These are phyloP conservation scores for Hystrix brachyura DNA, from an alignment of 2,113 vertebrate species.

Conservation along the genomic window DNA sequence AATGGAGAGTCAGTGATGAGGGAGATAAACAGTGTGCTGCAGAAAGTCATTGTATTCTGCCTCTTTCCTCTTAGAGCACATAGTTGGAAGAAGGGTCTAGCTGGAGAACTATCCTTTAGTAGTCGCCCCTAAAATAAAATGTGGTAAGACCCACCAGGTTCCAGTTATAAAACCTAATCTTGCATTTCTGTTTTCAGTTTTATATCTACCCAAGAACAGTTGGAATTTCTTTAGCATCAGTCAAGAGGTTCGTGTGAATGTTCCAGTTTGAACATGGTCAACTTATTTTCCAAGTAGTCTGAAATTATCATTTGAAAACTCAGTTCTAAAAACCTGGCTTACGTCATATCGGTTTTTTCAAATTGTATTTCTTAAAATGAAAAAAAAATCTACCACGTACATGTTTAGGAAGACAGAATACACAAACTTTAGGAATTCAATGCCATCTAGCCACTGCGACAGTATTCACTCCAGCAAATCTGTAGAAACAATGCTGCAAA, in stretches of 20 bases:
- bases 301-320: constrained; percentile 52
- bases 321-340: constrained; percentile 34
- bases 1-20: neutral
- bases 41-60: neutral
- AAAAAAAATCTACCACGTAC: neutral
- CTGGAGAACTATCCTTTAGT: neutral
- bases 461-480: neutral
- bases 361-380: neutral
- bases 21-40: rapidly evolving
- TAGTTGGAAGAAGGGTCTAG: neutral
- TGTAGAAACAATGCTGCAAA: neutral
- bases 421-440: neutral
- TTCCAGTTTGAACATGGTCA: constrained; percentile 18
- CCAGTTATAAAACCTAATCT: neutral
- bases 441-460: neutral
- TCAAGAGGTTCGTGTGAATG: neutral
- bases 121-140: neutral
- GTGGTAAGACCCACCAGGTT: neutral
- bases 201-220: neutral
- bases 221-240: constrained; percentile 38
- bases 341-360: neutral
- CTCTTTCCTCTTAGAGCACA: rapidly evolving
- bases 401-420: neutral
- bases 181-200: neutral
- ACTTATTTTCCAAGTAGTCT: constrained; percentile 62